These are phyloP conservation scores for Darwinula stevensoni DNA, from an alignment of 2,888 invertebrate genomes.

Conservation along the genomic window DNA sequence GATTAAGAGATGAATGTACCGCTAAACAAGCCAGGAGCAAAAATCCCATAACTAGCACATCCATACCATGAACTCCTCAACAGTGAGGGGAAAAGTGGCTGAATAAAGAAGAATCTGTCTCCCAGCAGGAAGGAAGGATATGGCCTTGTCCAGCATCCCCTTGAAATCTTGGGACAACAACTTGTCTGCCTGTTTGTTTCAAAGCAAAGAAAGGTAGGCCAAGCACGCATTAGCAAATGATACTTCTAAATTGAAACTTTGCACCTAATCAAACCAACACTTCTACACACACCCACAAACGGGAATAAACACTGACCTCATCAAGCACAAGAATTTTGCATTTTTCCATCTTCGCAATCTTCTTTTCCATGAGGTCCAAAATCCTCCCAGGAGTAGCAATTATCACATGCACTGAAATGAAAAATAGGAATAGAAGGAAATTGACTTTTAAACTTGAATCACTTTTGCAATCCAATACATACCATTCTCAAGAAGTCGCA, in stretches of 20 bases:
- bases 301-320: conserved; percentile 28
- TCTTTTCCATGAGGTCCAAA: conserved; percentile 96
- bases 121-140: conserved; percentile 63
- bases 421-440: conserved; percentile 7
- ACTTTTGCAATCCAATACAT: conserved; percentile 11
- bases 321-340: conserved; percentile 92
- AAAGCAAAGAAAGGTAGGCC: no score
- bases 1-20: conserved; percentile 5
- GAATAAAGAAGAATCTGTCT: conserved; percentile 95
- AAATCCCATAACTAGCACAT: neutral
- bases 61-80: conserved; percentile 75
- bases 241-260: no score
- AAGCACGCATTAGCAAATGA: no score
- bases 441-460: neutral
- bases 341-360: conserved; percentile 68
- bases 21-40: neutral
- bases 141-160: conserved; percentile 93
- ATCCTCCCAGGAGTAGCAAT: conserved; percentile 98
- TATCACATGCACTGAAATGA: conserved; percentile 62
- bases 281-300: neutral
- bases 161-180: conserved; percentile 96
- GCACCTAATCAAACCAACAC: no score
- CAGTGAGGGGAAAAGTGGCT: conserved; percentile 94
- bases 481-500: conserved; percentile 97
- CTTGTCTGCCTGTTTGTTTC: conserved; percentile 51